Base-by-base conservation (phyloP, 2,888 invertebrate species). In the Timema cristinae region DNA sequence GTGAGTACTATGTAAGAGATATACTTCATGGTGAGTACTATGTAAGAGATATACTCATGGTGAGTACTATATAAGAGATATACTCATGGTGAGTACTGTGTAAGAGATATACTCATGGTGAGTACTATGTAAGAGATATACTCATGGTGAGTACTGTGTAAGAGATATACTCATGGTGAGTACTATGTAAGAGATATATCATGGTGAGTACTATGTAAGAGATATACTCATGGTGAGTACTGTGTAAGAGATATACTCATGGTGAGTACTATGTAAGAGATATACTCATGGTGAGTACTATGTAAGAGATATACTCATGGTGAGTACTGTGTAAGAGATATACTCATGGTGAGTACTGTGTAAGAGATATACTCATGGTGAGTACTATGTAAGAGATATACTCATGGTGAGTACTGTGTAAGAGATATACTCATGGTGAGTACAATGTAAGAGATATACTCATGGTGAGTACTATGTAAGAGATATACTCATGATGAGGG, bases 11-110 rank as follows among this genome's bases (percentile, higher is more conserved):
- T 32, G 32, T 32, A 2, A 32, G 32, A 32, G 32, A 32, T 32
- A n/a, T n/a, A n/a, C n/a, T n/a, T 85, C 10, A 83, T 82, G 82
- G 85, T 85, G 78, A 82, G 81, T 72, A 10, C 2, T 32, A 4
- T 32, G 32, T 32, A 2, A 32, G 32, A 32, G 32, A 32, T 32
- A 81, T 84, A 59, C 77, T 85, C 10, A 83, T 82, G 82, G 85
- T 85, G 78, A 82, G 81, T 72, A 10, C 2, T 32, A 4, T 32
- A 4, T 32, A 2, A 32, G 32, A 32, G 32, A 32, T 32, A 81
- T 84, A 59, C 77, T 85, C 10, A 83, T 82, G 82, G 85, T 85
- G 78, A 82, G 81, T 72, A 10, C 2, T 32, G 32, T 32, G 32
- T 32, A 2, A 32, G 32, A 32, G 32, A 32, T 32, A 81, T 84